A percentile compares a stretch with the other conserved stretches of the same genome.
Conservation (phyloP, 2,888 invertebrate species). For the Mesorhabditis belari region DNA sequence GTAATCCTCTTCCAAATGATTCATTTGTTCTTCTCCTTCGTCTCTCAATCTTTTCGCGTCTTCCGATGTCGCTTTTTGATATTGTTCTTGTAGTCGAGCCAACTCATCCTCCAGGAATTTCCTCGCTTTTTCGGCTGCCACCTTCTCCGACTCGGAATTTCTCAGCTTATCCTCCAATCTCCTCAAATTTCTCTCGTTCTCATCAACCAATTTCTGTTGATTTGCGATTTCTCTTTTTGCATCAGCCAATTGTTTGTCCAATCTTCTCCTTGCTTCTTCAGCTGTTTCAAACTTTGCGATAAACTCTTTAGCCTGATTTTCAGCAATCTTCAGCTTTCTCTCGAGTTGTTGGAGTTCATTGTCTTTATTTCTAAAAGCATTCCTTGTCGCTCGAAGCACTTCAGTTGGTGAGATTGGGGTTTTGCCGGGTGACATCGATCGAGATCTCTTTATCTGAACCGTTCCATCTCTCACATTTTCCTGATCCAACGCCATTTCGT, state of each 20-base stretch:
- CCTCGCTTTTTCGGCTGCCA: slow-evolving; percentile 45
- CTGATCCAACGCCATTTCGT: slow-evolving; percentile 41
- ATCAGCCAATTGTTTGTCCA: slow-evolving; percentile 46
- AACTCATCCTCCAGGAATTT: slow-evolving; percentile 49
- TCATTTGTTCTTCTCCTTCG: slow-evolving; percentile 46
- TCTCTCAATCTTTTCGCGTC: slow-evolving; percentile 44
- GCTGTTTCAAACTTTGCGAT: slow-evolving; percentile 42
- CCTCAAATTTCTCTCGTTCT: slow-evolving; percentile 39
- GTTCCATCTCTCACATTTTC: slow-evolving; percentile 28
- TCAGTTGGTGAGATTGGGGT: slow-evolving; percentile 44
- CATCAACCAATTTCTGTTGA: slow-evolving; percentile 42
- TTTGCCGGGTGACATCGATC: slow-evolving; percentile 47
- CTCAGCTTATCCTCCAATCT: slow-evolving; percentile 48
- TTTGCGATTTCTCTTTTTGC: slow-evolving; percentile 37
- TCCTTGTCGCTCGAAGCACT: slow-evolving; percentile 46
- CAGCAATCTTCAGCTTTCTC: slow-evolving; percentile 43
- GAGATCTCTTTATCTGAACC: slow-evolving; percentile 32
- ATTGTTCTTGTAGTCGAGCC: slow-evolving; percentile 13
- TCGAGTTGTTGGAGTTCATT: slow-evolving; percentile 49
- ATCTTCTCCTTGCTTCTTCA: slow-evolving; percentile 43
- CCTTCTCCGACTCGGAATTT: slow-evolving; percentile 37
- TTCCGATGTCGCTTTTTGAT: slow-evolving; percentile 11
- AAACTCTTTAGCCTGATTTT: slow-evolving; percentile 37
- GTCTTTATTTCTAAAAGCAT: slow-evolving; percentile 44
- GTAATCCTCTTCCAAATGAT: slow-evolving; percentile 46